Base-by-base conservation (phyloP, 2,797 vertebrate species). In the Hipposideros larvatus region DNA sequence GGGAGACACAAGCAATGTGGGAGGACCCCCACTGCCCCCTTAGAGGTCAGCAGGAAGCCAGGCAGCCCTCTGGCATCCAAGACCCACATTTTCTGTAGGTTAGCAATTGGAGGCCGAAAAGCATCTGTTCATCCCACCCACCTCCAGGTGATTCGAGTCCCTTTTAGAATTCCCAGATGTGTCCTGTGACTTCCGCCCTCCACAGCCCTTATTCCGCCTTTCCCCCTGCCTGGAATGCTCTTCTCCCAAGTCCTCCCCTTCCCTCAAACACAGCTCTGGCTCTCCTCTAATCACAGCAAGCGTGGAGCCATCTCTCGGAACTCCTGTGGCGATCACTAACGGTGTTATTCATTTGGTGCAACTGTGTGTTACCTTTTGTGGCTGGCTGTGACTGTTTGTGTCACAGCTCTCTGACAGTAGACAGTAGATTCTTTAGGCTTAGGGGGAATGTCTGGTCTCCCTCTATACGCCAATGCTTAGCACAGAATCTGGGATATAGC, bases 301-400 rank as follows among this genome's bases (percentile, higher is more conserved):
- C 10, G n/a, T 9, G 7, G 19, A 3, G 34, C 0, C 5, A 19
- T 1, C 7, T 21, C 63, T 87, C 5, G 0, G 41, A 61, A 55
- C 2, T 6, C 16, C 55, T 0, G 1, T 1, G 3, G 34, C 0
- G 0, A 48, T 21, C 41, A 18, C 34, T 37, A 19, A 19, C 0
- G 0, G 31, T 15, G 16, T 7, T 11, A 16, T 1, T 55, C 46
- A 28, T 15, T 41, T 13, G 41, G 48, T 7, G 28, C 15, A 22
- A 7, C 34, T 5, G 8, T 2, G 19, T n/a, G 48, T 18, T 59
- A 8, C 61, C n/a, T 70, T 34, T 11, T 7, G 22, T 16, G 37
- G 48, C 13, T 22, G 22, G 31, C 51, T 59, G 73, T 22, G 59
- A 4, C 74, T 28, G 11, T 34, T n/a, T 24, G 31, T 31, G 53